A percentile compares a stretch with the other conserved stretches of the same genome.
These are phyloP conservation scores for Melinopterus prodromus DNA, from an alignment of 2,888 invertebrate species.

Conservation along the genomic window DNA sequence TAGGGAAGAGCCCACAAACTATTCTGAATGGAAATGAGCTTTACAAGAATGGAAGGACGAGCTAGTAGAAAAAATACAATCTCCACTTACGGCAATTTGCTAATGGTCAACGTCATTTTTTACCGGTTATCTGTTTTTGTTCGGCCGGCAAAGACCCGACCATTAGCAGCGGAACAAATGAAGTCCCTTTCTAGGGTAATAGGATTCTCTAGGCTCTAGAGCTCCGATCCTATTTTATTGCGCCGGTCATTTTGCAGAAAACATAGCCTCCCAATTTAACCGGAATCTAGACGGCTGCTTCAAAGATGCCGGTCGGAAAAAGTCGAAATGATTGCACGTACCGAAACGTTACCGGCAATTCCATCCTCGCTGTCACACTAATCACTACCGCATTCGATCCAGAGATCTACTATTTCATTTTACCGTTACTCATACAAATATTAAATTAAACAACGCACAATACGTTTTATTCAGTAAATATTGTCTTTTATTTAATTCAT, in stretches of 20 bases:
- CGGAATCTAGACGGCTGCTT: slow-evolving; percentile 45
- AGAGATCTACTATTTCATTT: neutral
- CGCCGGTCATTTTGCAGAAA: slow-evolving; percentile 32
- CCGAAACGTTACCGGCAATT: slow-evolving; percentile 19
- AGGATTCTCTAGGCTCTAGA: slow-evolving; percentile 30
- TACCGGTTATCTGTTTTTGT: neutral
- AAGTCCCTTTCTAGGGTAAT: slow-evolving; percentile 33
- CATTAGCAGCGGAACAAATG: slow-evolving; percentile 35
- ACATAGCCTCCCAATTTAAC: slow-evolving; percentile 48
- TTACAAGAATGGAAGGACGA: neutral
- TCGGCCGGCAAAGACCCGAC: slow-evolving; percentile 11
- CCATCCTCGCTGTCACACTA: too few relatives aligned
- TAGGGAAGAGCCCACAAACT: neutral
- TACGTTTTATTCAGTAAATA: too few relatives aligned
- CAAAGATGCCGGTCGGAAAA: slow-evolving; percentile 50
- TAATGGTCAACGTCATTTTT: slow-evolving; percentile 16
- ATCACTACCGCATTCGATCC: neutral
- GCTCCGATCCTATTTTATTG: slow-evolving; percentile 28
- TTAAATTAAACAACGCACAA: too few relatives aligned
- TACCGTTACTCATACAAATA: neutral
- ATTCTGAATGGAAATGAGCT: neutral
- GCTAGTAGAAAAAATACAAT: neutral
- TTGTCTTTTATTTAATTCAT: too few relatives aligned
- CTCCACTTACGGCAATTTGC: slow-evolving; percentile 18
- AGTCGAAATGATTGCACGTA: slow-evolving; percentile 51